Evolutionary conservation across 2,888 invertebrate genomes (phyloP).

Genomic region (Platypus cylindrus): DNA sequence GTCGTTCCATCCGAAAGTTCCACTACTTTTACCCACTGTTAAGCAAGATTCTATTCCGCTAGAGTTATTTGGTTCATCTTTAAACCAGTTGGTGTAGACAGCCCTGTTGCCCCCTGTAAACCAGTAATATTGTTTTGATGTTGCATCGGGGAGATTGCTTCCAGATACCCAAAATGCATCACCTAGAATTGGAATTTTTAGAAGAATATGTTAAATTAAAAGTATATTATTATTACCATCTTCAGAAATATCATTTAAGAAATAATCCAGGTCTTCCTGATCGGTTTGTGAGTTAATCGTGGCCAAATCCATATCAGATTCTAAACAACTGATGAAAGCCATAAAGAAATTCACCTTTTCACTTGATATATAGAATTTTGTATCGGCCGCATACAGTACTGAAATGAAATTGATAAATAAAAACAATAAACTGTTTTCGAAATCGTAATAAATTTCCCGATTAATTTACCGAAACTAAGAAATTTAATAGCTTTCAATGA

Average conservation of each 20-base stretch:
- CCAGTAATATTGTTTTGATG: constrained; percentile 1
- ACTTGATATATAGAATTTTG: constrained; percentile 1
- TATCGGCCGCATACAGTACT: not conserved
- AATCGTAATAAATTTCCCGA: too few species aligned
- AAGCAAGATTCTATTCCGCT: constrained; percentile 5
- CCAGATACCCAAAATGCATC: constrained; percentile 5
- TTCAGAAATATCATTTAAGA: not conserved
- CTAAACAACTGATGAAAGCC: constrained; percentile 3
- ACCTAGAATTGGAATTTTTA: too few species aligned
- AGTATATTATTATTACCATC: not conserved
- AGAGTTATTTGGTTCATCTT: constrained; percentile 2
- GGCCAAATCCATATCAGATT: constrained; percentile 3
- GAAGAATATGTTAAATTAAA: not conserved
- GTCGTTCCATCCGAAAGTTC: constrained; percentile 4
- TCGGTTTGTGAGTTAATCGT: constrained; percentile 1
- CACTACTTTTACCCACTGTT: not conserved
- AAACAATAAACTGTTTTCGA: too few species aligned
- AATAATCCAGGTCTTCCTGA: not conserved
- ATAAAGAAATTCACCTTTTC: constrained; percentile 3
- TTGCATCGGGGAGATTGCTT: constrained; percentile 2
- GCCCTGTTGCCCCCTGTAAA: constrained; percentile 2
- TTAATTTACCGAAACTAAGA: too few species aligned
- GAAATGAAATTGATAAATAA: too few species aligned
- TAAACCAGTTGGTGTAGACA: constrained; percentile 4
- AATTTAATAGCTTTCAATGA: too few species aligned